phyloP scores from a whole-genome alignment of 2,888 invertebrate genomes.

The Poecilus cupreus region DNA sequence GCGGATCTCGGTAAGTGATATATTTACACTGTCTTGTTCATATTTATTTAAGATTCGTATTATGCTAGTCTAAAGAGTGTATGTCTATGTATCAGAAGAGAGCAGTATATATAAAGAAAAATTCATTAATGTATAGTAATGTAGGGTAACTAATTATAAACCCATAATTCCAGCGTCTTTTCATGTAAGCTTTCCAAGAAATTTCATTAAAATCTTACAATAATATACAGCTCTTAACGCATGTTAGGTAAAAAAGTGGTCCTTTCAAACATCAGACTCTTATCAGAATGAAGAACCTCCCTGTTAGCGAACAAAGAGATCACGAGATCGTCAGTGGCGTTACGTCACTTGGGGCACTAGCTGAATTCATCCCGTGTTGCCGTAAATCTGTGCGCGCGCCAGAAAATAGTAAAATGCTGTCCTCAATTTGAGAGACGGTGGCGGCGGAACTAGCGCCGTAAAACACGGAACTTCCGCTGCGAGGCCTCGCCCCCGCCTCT shows the following conservation, averaged over 20 bases:
- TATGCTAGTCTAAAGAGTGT: too few relatives aligned
- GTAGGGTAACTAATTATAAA: not conserved
- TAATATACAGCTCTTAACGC: not conserved
- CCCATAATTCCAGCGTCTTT: not conserved
- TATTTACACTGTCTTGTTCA: too few relatives aligned
- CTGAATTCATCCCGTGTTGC: not conserved
- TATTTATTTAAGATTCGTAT: too few relatives aligned
- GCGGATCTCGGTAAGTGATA: too few relatives aligned
- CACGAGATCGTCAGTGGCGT: not conserved
- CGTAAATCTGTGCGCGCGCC: constrained; percentile 19
- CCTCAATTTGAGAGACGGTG: not conserved
- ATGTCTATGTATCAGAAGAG: too few relatives aligned
- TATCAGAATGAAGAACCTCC: constrained; percentile 8
- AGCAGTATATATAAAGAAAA: not conserved
- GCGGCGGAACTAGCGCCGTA: constrained; percentile 32
- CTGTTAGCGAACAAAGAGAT: not conserved
- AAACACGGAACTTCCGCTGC: constrained; percentile 38
- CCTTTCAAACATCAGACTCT: constrained; percentile 3
- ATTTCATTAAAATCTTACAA: not conserved
- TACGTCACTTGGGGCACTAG: not conserved
- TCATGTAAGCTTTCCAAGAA: not conserved
- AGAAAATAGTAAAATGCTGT: constrained; percentile 44
- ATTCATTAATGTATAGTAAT: not conserved
- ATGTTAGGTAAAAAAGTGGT: not conserved
- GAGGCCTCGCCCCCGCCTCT: not conserved